A percentile compares a stretch with the other conserved stretches of the same genome.
Conservation (phyloP, 2,797 vertebrate species). For the Acanthurus leucopareius region DNA sequence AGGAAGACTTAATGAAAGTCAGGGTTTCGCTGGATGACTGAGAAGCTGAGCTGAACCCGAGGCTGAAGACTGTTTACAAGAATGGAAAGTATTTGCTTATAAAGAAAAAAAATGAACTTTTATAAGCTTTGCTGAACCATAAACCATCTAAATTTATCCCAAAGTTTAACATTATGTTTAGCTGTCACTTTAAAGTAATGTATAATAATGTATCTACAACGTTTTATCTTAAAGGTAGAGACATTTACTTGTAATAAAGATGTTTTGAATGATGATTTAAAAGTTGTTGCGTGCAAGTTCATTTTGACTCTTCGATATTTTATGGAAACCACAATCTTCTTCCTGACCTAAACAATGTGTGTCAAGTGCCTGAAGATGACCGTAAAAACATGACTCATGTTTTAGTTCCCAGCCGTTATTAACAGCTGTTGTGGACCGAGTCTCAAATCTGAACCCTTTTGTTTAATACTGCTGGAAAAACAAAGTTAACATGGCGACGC, state of each 20-base stretch:
- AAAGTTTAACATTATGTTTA: background rate
- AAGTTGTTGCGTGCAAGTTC: background rate
- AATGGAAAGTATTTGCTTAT: conserved; percentile 30
- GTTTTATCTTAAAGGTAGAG: background rate
- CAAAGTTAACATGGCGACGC: background rate
- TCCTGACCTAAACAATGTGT: conserved; percentile 2
- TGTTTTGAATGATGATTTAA: too few relatives aligned
- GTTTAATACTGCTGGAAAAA: background rate
- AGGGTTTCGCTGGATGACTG: conserved; percentile 25
- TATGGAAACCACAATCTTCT: conserved; percentile 14
- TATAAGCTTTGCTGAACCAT: background rate
- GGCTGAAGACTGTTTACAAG: conserved; percentile 8
- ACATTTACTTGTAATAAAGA: background rate
- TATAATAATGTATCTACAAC: background rate
- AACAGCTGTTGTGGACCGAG: background rate
- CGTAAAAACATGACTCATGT: background rate
- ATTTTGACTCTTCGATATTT: background rate
- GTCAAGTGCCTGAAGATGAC: background rate
- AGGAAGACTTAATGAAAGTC: conserved; percentile 26
- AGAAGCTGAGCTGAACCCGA: conserved; percentile 25
- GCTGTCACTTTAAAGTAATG: background rate
- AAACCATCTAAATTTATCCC: background rate
- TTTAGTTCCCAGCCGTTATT: background rate
- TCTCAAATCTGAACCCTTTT: background rate
- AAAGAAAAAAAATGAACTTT: background rate